Base-by-base conservation (phyloP, 2,797 vertebrate genomes). In the Coendou prehensilis region DNA sequence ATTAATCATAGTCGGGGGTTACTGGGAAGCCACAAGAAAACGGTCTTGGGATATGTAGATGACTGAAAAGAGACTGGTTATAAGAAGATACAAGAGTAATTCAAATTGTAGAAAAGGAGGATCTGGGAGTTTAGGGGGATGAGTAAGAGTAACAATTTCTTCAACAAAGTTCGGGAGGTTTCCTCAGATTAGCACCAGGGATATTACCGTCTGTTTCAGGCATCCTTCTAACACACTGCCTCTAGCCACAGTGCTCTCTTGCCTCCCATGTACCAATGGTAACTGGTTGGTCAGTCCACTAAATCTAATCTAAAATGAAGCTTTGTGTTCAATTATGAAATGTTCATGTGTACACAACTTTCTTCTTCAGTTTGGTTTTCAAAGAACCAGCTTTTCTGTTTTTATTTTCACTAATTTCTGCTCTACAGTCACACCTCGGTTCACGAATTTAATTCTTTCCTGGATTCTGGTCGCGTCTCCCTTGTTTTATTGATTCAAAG, bases 1-100 rank as follows among this genome's bases (percentile, higher is more conserved):
- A 59, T 79, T 84, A 56, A 69, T 54, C n/a, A 92, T 15, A 26
- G 59, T 8, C 71, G 22, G 5, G 26, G 23, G 50, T 8, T 91
- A 37, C 57, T 57, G 1, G 30, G 47, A 92, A 85, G 57, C 41
- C 73, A 85, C n/a, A 87, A 95, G 57, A 95, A 87, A 94, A 89
- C 22, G 67, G 84, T 89, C 17, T 69, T 89, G 71, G 47, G 61
- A 82, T 76, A 84, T 50, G 22, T 85, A 50, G 30, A 59, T n/a
- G 82, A 95, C 9, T 86, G 47, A 87, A 89, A 47, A 94, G 75
- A 94, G 54, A 93, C 0, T 84, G 63, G 61, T 41, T 78, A 41
- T 4, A 81, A n/a, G 28, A 9, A 94, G 11, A 28, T 50, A 69
- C 8, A 91, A 64, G 2, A 83, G 13, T 84, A 37, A 82, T 54